Evolutionary conservation across 2,888 invertebrate genomes (phyloP).

Genomic region (Leistus spinibarbis): DNA sequence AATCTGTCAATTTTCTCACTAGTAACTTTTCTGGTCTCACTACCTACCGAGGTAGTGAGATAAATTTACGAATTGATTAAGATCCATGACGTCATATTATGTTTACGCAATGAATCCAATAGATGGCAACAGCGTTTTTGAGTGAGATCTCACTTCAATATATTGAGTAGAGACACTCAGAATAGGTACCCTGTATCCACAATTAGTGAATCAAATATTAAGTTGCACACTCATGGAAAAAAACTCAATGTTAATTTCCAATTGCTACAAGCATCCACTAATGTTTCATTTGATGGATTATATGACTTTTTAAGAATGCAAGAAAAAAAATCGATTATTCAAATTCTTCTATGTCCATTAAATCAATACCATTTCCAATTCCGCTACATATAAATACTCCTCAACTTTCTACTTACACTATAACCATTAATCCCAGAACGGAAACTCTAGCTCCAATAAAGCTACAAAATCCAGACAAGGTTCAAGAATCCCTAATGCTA

Average conservation of each 20-base stretch:
- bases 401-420: neutral
- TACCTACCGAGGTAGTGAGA: too few relatives aligned
- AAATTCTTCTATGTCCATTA: too few relatives aligned
- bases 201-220: neutral
- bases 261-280: neutral
- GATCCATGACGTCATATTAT: too few relatives aligned
- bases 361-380: too few relatives aligned
- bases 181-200: slow-evolving; percentile 10
- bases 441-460: neutral
- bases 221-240: neutral
- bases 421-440: neutral
- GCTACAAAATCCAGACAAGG: neutral
- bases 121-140: too few relatives aligned
- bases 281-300: slow-evolving; percentile 4
- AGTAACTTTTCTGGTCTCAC: too few relatives aligned
- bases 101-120: too few relatives aligned
- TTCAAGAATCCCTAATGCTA: neutral
- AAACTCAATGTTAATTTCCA: neutral
- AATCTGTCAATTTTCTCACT: too few relatives aligned
- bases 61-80: too few relatives aligned
- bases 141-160: too few relatives aligned
- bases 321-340: neutral
- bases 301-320: neutral
- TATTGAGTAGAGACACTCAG: too few relatives aligned
- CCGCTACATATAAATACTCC: too few relatives aligned